Conservation (phyloP, 2,888 invertebrate species). For the Epinotia demarniana region DNA sequence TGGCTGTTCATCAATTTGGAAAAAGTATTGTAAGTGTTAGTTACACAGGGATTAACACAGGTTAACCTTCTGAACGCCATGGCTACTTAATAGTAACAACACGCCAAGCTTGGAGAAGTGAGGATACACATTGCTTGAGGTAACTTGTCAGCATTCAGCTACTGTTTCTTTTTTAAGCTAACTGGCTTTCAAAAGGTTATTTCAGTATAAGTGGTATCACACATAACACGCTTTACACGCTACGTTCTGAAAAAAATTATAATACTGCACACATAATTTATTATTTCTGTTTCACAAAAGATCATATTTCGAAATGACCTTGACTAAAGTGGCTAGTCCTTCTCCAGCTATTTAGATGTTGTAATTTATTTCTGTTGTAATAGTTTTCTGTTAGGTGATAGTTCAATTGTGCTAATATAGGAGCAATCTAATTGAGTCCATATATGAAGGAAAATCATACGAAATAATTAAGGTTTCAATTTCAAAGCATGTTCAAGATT, state of each 20-base stretch:
- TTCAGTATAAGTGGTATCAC: neutral
- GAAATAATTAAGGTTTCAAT: neutral
- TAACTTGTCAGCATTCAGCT: neutral
- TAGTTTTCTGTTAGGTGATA: neutral
- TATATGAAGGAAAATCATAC: neutral
- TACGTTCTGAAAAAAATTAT: neutral
- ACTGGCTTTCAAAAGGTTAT: constrained; percentile 1
- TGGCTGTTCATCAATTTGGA: constrained; percentile 47
- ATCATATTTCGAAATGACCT: neutral
- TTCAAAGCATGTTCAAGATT: too few species aligned
- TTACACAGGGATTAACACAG: constrained; percentile 21
- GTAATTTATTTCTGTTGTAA: neutral
- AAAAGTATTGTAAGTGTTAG: constrained; percentile 30
- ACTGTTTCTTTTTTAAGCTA: neutral
- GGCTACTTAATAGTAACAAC: neutral
- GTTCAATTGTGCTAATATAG: neutral
- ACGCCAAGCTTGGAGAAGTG: neutral
- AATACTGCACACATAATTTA: neutral
- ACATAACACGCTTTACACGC: neutral
- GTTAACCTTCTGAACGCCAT: constrained; percentile 6
- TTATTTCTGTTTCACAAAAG: neutral
- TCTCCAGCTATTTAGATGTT: neutral
- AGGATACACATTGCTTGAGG: neutral
- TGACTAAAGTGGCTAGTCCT: neutral
- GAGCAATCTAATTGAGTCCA: neutral